phyloP scores from a whole-genome alignment of 2,113 vertebrate genomes.

The Glareola pratincola region DNA sequence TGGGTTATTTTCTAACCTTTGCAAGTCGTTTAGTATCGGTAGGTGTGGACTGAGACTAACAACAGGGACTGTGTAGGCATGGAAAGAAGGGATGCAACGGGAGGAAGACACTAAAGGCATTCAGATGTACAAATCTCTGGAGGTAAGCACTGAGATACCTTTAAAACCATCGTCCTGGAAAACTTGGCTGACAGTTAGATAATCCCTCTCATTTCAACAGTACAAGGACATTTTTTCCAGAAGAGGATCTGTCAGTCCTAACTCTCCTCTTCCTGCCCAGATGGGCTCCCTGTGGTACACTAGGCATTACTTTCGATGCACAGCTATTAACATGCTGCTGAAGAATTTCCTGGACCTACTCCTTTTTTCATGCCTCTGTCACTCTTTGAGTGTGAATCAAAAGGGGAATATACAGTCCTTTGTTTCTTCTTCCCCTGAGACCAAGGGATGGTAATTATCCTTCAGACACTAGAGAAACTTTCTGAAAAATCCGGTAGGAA shows the following conservation, averaged over 20 bases:
- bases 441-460: not conserved
- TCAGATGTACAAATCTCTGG: not conserved
- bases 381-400: not conserved
- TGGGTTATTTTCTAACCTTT: not conserved
- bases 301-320: not conserved
- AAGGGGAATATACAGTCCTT: not conserved
- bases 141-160: not conserved
- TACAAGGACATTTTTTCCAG: not conserved
- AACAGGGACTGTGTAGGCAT: not conserved
- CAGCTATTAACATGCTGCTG: not conserved
- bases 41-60: not conserved
- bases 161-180: not conserved
- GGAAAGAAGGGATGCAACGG: not conserved
- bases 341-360: not conserved
- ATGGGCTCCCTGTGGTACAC: not conserved
- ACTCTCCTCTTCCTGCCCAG: not conserved
- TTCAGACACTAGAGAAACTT: slow-evolving; percentile 17
- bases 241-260: not conserved
- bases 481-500: not conserved
- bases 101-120: not conserved
- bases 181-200: not conserved
- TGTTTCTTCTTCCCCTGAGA: slow-evolving; percentile 3
- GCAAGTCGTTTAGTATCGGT: not conserved
- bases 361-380: not conserved
- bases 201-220: not conserved